Base-by-base conservation (phyloP, 2,797 vertebrate species). In the Caiman crocodilus region DNA sequence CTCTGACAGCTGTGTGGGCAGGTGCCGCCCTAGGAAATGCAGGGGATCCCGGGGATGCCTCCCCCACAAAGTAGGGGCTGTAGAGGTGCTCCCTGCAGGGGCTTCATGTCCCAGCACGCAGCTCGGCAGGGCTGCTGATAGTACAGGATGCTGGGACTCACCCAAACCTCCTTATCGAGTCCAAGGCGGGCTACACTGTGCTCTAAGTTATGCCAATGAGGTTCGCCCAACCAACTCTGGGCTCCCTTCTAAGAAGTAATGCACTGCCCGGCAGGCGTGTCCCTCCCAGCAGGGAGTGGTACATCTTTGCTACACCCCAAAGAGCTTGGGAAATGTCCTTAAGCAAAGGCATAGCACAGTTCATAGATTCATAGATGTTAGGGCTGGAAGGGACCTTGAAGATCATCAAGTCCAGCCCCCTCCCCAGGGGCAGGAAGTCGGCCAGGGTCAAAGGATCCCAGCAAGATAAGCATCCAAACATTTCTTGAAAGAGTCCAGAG, bases 1-100 rank as follows among this genome's bases (percentile, higher is more conserved):
- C 28, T 4, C 2, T 0, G 3, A 4, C 3, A 56, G 79, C 35
- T 88, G 57, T 74, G 10, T 0, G 0, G 58, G 20, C 35, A 1
- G 0, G 30, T 0, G 0, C 16, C 50, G n/a, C 71, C 26, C 42
- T 9, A 18, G 5, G 2, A 65, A 57, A 28, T 30, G 23, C 11
- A 10, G 26, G 65, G 64, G 56, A 32, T 21, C 30, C 55, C 10
- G 17, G 25, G 25, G 18, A 55, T n/a, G 59, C 17, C 4, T 60
- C 35, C 14, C 69, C 35, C 69, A 50, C 69, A 14, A 71, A 71
- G 69, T 25, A 4, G 23, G 42, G 35, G 35, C 30, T 42, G 14
- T 14, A 73, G 7, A 50, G 35, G 14, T 25, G 69, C 23, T 26
- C 23, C 69, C 56, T 15, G 75, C 1, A 1, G 0, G 12, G 25